phyloP scores from a whole-genome alignment of 2,888 invertebrate species.

The Stenodema calcarata region DNA sequence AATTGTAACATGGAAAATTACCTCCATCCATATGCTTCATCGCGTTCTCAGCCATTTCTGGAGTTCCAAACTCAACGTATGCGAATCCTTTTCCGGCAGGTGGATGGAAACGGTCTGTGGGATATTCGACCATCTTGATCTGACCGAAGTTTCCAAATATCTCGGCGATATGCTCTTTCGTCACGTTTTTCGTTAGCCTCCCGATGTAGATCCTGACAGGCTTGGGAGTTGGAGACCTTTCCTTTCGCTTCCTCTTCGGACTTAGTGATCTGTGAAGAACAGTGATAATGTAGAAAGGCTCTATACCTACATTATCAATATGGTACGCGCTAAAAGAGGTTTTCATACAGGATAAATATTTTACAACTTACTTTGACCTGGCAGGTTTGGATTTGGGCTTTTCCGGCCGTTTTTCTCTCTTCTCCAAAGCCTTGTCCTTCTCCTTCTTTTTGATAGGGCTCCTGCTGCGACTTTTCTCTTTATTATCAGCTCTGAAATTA shows the following conservation, averaged over 20 bases:
- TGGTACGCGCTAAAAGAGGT: not conserved
- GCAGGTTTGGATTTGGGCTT: conserved; percentile 58
- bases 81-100: conserved; percentile 91
- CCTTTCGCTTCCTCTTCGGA: conserved; percentile 73
- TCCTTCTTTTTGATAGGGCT: conserved; percentile 59
- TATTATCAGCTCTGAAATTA: conserved; percentile 51
- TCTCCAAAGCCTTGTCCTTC: conserved; percentile 63
- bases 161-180: conserved; percentile 86
- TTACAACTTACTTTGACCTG: conserved; percentile 55
- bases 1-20: conserved; percentile 59
- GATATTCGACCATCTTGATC: conserved; percentile 89
- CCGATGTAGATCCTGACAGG: conserved; percentile 95
- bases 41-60: conserved; percentile 97
- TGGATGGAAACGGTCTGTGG: conserved; percentile 84
- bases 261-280: conserved; percentile 65
- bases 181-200: conserved; percentile 89
- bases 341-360: not conserved
- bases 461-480: conserved; percentile 59
- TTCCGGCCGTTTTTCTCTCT: conserved; percentile 60
- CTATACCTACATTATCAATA: not conserved
- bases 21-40: conserved; percentile 99
- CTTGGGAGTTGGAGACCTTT: conserved; percentile 87
- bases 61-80: conserved; percentile 91
- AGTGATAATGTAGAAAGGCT: not conserved
- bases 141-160: conserved; percentile 89